Conservation (phyloP, 2,797 vertebrate species). For the Triplophysa yarkandensis region DNA sequence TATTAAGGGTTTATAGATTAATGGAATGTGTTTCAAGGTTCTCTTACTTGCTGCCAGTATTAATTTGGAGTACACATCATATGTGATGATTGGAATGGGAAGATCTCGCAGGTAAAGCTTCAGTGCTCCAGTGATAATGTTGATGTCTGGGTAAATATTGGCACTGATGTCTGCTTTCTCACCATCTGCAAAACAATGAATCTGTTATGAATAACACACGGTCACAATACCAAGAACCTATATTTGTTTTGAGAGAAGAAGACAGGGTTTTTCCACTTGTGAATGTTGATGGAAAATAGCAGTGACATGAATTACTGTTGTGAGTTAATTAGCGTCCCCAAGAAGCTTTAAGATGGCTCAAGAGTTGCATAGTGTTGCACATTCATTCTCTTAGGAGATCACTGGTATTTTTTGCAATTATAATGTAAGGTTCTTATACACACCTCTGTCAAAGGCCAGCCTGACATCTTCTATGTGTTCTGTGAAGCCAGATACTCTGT, state of each 20-base stretch:
- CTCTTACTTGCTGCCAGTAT: slow-evolving; percentile 96
- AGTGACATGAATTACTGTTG: neutral
- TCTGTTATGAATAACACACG: slow-evolving; percentile 1
- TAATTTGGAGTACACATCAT: slow-evolving; percentile 95
- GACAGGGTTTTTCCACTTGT: neutral
- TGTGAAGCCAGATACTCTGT: slow-evolving; percentile 95
- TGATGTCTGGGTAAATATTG: slow-evolving; percentile 92
- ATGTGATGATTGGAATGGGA: slow-evolving; percentile 96
- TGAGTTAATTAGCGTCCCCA: neutral
- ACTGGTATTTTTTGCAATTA: neutral
- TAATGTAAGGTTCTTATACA: slow-evolving; percentile 52
- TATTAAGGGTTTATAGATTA: too few relatives aligned
- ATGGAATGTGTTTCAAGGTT: slow-evolving; percentile 11
- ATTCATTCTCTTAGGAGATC: neutral
- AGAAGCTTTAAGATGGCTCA: too few relatives aligned
- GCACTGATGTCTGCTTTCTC: slow-evolving; percentile 95
- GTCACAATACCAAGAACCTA: slow-evolving; percentile 5
- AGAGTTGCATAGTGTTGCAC: too few relatives aligned
- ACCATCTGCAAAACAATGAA: slow-evolving; percentile 79
- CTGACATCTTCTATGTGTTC: slow-evolving; percentile 96
- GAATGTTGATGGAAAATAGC: slow-evolving; percentile 22
- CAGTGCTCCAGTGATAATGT: slow-evolving; percentile 96
- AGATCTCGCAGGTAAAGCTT: slow-evolving; percentile 98
- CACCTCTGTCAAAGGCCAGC: slow-evolving; percentile 95
- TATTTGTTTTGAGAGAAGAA: slow-evolving; percentile 21